A percentile compares a stretch with the other conserved stretches of the same genome.
Evolutionary conservation across 2,113 vertebrate species (phyloP).

Genomic region (Sinocyclocheilus grahami): DNA sequence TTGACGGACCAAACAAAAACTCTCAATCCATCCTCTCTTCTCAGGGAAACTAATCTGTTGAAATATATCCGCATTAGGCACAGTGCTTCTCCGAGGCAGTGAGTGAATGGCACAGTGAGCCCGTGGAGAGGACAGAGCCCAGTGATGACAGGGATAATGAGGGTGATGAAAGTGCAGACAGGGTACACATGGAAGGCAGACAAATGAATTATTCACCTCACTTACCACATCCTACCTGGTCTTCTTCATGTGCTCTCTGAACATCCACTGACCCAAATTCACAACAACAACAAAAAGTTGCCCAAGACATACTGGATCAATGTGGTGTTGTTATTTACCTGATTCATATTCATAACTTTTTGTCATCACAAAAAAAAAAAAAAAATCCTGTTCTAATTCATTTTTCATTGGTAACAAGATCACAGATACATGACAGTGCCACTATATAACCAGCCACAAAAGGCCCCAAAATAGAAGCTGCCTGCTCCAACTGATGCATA

Average conservation of each 20-base stretch:
- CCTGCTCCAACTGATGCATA: background rate
- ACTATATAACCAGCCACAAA: slow-evolving; percentile 58
- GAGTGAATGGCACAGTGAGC: slow-evolving; percentile 21
- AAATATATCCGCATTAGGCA: slow-evolving; percentile 38
- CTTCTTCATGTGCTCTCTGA: slow-evolving; percentile 4
- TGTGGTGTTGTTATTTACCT: background rate
- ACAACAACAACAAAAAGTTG: background rate
- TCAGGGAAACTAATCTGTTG: slow-evolving; percentile 45
- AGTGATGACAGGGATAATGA: slow-evolving; percentile 51
- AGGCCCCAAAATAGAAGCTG: slow-evolving; percentile 1
- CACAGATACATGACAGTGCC: background rate
- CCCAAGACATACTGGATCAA: background rate
- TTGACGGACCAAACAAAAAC: background rate
- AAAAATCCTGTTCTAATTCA: background rate
- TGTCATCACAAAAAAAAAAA: background rate
- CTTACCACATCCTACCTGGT: slow-evolving; percentile 3
- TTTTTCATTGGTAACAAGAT: background rate
- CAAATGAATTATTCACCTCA: slow-evolving; percentile 48
- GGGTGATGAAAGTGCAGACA: slow-evolving; percentile 28
- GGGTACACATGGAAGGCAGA: slow-evolving; percentile 5
- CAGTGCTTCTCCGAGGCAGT: slow-evolving; percentile 15
- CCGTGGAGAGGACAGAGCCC: slow-evolving; percentile 21
- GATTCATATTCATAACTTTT: background rate
- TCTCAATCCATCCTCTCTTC: slow-evolving; percentile 19
- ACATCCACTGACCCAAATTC: slow-evolving; percentile 26